Conservation (phyloP, 2,797 vertebrate genomes). For the Chloroceryle amazona region DNA sequence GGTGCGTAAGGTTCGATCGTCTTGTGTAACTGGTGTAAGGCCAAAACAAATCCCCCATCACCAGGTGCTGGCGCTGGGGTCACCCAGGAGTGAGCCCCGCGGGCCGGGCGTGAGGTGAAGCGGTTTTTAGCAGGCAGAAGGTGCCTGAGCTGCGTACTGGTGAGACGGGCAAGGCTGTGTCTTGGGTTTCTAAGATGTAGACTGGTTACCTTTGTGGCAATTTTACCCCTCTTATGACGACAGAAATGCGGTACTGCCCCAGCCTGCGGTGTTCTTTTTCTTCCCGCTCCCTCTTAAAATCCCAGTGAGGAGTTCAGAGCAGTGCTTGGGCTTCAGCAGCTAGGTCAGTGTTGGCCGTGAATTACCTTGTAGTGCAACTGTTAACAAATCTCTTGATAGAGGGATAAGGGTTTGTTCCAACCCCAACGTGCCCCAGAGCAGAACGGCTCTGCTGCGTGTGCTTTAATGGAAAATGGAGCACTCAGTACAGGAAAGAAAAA, state of each 20-base stretch:
- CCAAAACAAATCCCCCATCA: neutral
- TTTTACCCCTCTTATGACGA: neutral
- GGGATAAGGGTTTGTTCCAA: neutral
- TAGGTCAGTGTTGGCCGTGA: neutral
- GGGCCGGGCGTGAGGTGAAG: neutral
- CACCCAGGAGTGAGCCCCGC: neutral
- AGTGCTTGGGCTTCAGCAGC: neutral
- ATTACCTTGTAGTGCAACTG: neutral
- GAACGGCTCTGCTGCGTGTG: neutral
- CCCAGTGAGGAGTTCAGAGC: neutral
- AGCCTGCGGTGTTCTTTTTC: too few relatives aligned
- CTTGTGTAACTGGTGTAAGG: neutral
- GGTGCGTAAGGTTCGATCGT: neutral
- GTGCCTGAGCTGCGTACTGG: neutral
- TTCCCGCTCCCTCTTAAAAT: rapidly evolving
- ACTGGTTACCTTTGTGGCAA: neutral
- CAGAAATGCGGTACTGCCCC: neutral
- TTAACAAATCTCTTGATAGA: neutral
- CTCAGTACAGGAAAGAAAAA: rapidly evolving
- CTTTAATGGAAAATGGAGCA: neutral
- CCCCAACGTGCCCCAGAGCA: neutral
- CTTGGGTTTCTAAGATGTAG: neutral
- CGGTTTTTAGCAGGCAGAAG: neutral
- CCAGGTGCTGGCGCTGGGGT: neutral
- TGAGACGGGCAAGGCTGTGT: neutral